phyloP scores from a whole-genome alignment of 2,797 vertebrate species.

The Clarias fuscus region DNA sequence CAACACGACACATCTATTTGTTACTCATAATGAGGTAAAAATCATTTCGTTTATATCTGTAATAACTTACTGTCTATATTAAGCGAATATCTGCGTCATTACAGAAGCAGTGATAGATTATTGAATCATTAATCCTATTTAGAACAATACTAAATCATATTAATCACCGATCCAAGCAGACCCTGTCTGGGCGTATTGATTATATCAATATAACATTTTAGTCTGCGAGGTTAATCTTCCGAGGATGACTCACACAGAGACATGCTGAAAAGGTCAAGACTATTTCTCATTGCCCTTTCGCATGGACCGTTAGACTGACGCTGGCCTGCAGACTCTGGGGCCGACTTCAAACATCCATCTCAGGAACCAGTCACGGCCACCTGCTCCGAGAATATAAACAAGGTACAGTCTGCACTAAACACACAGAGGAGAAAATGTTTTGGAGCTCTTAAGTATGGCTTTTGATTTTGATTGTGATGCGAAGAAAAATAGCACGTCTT shows the following conservation, averaged over 20 bases:
- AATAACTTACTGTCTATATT: background rate
- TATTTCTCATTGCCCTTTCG: constrained; percentile 11
- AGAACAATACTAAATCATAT: constrained; percentile 5
- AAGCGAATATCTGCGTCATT: background rate
- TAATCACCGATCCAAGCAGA: constrained; percentile 5
- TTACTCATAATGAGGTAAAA: background rate
- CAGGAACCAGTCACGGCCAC: background rate
- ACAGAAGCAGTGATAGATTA: background rate
- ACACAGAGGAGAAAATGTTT: constrained; percentile 30
- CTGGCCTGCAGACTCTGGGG: constrained; percentile 16
- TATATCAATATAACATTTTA: constrained; percentile 20
- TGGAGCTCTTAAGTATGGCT: constrained; percentile 16
- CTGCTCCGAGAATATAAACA: constrained; percentile 20
- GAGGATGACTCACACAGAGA: constrained; percentile 9
- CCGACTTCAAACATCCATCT: constrained; percentile 11
- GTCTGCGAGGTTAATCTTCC: constrained; percentile 1
- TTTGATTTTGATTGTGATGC: constrained; percentile 46
- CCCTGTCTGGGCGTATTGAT: background rate
- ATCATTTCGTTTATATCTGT: background rate
- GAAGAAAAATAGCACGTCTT: constrained; percentile 19
- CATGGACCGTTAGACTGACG: background rate
- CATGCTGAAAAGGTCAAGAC: constrained; percentile 15
- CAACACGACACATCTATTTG: background rate
- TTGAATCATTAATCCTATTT: constrained; percentile 14
- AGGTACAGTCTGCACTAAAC: constrained; percentile 13